Conservation (phyloP, 2,113 vertebrate species). For the Saimiri boliviensis region DNA sequence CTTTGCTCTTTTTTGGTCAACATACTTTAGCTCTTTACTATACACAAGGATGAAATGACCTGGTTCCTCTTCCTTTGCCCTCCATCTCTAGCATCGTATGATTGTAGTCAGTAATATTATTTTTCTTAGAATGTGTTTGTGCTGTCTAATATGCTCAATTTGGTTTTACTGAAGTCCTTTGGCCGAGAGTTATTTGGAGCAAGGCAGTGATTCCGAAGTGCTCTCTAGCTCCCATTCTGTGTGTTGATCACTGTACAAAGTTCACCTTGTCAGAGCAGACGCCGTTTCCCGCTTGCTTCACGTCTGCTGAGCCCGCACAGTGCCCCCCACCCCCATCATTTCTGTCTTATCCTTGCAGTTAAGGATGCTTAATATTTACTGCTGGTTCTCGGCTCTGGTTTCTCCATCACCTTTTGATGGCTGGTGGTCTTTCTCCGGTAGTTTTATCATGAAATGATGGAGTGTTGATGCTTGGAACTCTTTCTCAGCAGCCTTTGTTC, state of each 20-base stretch:
- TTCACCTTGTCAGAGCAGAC: neutral
- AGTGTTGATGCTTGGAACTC: neutral
- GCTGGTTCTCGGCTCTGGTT: neutral
- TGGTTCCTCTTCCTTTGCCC: neutral
- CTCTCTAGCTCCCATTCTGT: neutral
- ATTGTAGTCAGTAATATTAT: too few relatives aligned
- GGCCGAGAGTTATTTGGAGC: too few relatives aligned
- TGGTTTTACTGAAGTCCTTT: neutral
- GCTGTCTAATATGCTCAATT: neutral
- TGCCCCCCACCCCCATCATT: too few relatives aligned
- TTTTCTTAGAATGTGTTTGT: neutral
- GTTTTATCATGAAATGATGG: neutral
- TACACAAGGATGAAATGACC: neutral
- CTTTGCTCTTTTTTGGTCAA: too few relatives aligned
- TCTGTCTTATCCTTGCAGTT: too few relatives aligned
- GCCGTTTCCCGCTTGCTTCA: neutral
- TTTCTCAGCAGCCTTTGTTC: neutral
- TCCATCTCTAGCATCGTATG: too few relatives aligned
- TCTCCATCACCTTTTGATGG: neutral
- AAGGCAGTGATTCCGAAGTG: neutral
- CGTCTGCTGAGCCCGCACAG: neutral
- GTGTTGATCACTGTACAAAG: fast-evolving
- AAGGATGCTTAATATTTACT: neutral
- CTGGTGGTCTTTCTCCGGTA: neutral
- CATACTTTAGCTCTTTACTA: too few relatives aligned